Conservation (phyloP, 2,888 invertebrate species). For the Cantharis nigra region DNA sequence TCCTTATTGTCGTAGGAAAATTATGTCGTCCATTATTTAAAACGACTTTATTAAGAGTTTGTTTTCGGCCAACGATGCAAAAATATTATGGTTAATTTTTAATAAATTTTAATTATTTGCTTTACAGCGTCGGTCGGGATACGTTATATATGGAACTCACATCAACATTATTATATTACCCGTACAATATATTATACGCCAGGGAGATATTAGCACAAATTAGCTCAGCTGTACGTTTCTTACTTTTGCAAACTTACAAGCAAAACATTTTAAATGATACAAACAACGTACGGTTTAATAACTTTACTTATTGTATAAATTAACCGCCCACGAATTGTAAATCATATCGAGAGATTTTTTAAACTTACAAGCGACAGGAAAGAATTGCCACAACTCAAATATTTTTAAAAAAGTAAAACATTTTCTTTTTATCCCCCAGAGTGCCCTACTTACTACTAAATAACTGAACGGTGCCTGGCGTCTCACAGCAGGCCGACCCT, state of each 20-base stretch:
- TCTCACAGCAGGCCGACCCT: constrained; percentile 32
- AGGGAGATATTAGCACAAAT: background rate
- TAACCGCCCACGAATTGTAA: background rate
- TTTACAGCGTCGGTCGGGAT: background rate
- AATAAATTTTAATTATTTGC: background rate
- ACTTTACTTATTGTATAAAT: background rate
- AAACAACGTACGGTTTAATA: background rate
- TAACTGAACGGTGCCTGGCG: constrained; percentile 25
- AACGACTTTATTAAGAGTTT: background rate
- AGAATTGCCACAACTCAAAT: background rate
- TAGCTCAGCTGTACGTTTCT: background rate
- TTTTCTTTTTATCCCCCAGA: constrained; percentile 12
- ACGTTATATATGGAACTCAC: background rate
- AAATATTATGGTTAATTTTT: background rate
- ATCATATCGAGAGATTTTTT: background rate
- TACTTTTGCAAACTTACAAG: background rate
- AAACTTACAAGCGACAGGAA: background rate
- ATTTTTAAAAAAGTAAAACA: constrained; percentile 9
- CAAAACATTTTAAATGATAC: background rate
- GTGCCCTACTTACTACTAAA: constrained; percentile 17
- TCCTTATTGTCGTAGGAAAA: background rate
- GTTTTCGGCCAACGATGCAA: background rate
- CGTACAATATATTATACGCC: background rate
- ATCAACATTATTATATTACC: background rate
- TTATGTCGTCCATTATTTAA: background rate